Evolutionary conservation across 2,113 vertebrate species (phyloP), one percentile per base, ranked within the genome.

Genomic region (Rhagologus leucostigma): DNA sequence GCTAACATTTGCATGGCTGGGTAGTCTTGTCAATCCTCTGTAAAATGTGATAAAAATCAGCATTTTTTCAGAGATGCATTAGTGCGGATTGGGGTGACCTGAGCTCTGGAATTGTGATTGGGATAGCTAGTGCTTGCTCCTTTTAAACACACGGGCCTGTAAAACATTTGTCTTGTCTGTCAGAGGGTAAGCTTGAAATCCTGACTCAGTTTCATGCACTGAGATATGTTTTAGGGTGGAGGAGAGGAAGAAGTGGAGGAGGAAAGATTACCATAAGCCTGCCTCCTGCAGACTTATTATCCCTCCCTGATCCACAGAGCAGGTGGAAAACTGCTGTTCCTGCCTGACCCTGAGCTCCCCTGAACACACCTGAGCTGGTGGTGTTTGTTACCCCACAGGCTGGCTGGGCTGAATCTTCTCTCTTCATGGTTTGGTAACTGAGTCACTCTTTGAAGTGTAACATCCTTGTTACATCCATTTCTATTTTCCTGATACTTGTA

Each of bases 231-330:
- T 78, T 82, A 77, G 52, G 37, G 33, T 69, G 79, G 83, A 87
- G 90, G 92, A 83, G 50, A 86, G 85, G 50, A 80, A 88, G 79
- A 76, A 46, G 42, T 49, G 63, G 60, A 77, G 90, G 82, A 94
- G 73, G 69, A 77, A 84, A 84, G 87, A 94, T 94, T 85, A 83
- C 32, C 39, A 4, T 76, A 55, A 90, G 64, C 88, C 63, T 85
- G 18, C 35, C 46, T 94, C 67, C 69, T 73, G 77, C 65, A 33
- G 76, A 57, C 23, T 79, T 68, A 19, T 89, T 91, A 67, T 70
- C 63, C 75, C 35, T 87, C 18, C 8, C 15, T 62, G 70, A 82
- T 64, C 55, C 44, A 13, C 0, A 0, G 24, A 50, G 60, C 44
- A 32, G 49, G 44, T 75, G 52, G 69, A 52, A 71, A 79, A 68